Evolutionary conservation across 2,888 invertebrate species (phyloP), one percentile per base, ranked within the genome.

Genomic region (Cryptophagus acutangulus): DNA sequence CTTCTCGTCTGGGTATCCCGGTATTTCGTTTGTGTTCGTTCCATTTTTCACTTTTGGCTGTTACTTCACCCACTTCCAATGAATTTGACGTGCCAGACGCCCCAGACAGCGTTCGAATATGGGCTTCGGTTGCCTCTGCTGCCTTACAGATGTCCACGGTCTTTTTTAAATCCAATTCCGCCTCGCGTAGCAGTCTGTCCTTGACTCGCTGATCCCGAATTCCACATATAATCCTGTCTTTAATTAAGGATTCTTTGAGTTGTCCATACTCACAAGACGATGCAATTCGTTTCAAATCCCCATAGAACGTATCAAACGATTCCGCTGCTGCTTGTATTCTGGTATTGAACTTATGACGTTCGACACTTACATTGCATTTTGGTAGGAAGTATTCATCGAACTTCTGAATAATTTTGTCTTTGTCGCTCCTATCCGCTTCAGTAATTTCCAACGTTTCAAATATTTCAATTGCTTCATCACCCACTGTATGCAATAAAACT

Each of bases 371-470:
- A 26, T 48, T 50, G 10, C 33, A 20, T 20, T 45, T 38, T 12
- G 49, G 48, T 1, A 43, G 14, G 26, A 51, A 50, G 26, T 49
- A 49, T 2, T 29, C 16, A n/a, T 51, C 43, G 12, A 52, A 49
- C 14, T 37, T 38, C 14, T 37, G 6, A 20, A 43, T 17, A 18
- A 47, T 33, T 25, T 26, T 29, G 1, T 37, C 20, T 9, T 18
- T 30, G 28, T 47, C 28, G 18, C 33, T 38, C 6, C 44, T 41
- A 3, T 43, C 34, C 9, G 29, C 38, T 17, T 10, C 43, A 10
- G 31, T 31, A n/a, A 50, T 8, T 8, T 33, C 42, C 14, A 52
- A 45, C 1, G 41, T 49, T 13, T 47, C 40, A 25, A 36, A 41
- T 14, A 51, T 41, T 35, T 49, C 43, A 18, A 30, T 25, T 2